Conservation (phyloP, 2,888 invertebrate species). For the Yponomeuta evonymella region DNA sequence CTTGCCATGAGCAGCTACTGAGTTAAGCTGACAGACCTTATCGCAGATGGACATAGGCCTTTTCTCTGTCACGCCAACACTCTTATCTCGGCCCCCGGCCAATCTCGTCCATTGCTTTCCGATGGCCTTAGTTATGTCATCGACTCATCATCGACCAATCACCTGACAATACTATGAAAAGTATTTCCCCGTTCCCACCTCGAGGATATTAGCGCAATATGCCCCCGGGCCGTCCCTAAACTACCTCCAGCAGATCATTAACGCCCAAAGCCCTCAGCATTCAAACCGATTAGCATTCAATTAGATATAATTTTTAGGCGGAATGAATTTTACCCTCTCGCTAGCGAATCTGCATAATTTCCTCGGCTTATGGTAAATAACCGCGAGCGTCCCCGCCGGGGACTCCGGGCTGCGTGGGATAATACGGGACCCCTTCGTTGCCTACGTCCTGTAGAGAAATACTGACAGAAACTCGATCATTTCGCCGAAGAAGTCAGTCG, state of each 20-base stretch:
- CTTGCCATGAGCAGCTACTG: too few species aligned
- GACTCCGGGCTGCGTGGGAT: neutral
- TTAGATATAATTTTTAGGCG: neutral
- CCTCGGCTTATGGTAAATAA: slow-evolving; percentile 27
- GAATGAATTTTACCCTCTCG: neutral
- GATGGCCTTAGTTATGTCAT: too few species aligned
- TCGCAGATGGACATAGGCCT: too few species aligned
- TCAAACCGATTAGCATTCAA: neutral
- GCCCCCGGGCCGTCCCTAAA: neutral
- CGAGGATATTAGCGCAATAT: neutral
- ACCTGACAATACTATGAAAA: too few species aligned
- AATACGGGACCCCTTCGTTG: neutral
- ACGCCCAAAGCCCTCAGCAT: neutral
- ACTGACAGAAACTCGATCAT: neutral
- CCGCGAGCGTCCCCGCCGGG: slow-evolving; percentile 13
- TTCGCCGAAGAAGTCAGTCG: too few species aligned
- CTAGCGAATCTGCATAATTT: slow-evolving; percentile 28
- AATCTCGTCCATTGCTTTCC: too few species aligned
- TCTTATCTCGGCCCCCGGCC: too few species aligned
- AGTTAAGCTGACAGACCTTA: too few species aligned
- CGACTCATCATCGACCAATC: too few species aligned
- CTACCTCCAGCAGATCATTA: neutral
- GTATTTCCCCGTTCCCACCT: too few species aligned
- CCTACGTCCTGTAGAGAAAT: neutral
- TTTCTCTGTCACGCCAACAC: too few species aligned